Percentiles rank a stretch among this genome's conserved stretches.
Evolutionary conservation across 35 echinoderm and acorn worm species (phyloP).

Genomic region (Acanthaster planci): DNA sequence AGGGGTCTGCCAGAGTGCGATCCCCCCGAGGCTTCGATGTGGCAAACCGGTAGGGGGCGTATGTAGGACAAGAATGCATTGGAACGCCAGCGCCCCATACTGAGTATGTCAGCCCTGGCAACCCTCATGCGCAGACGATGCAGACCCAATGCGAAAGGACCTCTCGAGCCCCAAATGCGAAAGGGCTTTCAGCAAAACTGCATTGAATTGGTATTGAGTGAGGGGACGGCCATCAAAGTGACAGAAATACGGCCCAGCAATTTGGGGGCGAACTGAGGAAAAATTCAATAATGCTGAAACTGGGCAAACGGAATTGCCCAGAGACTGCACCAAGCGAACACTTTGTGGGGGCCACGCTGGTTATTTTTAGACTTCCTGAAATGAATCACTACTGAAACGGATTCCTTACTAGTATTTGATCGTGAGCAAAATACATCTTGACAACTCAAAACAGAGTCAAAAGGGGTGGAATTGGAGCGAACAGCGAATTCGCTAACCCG

Average conservation of each 20-base stretch:
- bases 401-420: no score
- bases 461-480: not conserved
- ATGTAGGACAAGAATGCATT: not conserved
- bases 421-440: not conserved
- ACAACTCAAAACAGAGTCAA: not conserved
- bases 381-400: not conserved
- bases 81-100: conserved; percentile 18
- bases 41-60: no score
- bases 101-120: not conserved
- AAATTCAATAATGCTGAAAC: not conserved
- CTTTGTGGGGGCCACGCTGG: not conserved
- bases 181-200: not conserved
- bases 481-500: no score
- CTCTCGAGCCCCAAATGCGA: not conserved
- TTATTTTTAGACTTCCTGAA: conserved; percentile 25
- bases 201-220: not conserved
- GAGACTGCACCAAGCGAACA: not conserved
- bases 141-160: conserved; percentile 8
- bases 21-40: no score
- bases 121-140: not conserved
- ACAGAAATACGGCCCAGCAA: not conserved
- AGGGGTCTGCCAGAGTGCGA: no score
- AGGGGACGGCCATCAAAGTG: not conserved
- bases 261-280: not conserved
- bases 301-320: not conserved